Percentiles rank a stretch among this genome's conserved stretches.
phyloP scores from a whole-genome alignment of 2,113 vertebrate genomes.

The Aepyceros melampus region DNA sequence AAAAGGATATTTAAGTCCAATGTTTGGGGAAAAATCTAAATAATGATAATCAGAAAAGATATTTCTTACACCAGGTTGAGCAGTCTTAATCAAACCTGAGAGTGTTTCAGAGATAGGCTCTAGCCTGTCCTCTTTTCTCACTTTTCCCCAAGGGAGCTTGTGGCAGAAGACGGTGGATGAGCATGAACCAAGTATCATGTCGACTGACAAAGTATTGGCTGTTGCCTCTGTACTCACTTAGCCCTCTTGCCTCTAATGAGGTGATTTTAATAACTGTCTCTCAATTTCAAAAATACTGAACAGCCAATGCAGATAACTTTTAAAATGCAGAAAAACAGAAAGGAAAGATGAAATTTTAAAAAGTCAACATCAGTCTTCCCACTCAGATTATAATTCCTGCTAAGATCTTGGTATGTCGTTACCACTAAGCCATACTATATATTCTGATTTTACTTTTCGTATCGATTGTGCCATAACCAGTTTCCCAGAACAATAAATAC shows the following conservation, averaged over 20 bases:
- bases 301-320: background rate
- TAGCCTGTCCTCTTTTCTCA: background rate
- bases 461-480: background rate
- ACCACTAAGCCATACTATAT: background rate
- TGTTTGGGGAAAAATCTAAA: background rate
- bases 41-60: background rate
- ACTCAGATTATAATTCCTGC: background rate
- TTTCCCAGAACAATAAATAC: background rate
- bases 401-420: background rate
- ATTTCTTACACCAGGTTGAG: background rate
- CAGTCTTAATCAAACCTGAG: background rate
- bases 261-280: background rate
- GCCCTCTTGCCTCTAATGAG: background rate
- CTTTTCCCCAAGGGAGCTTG: background rate
- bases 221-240: background rate
- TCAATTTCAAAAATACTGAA: constrained; percentile 1
- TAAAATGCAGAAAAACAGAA: background rate
- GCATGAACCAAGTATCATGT: background rate
- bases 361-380: background rate
- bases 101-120: background rate
- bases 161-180: background rate
- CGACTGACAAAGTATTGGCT: background rate
- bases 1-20: background rate
- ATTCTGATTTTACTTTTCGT: background rate
- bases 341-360: background rate